Conservation (phyloP, 1,140 invertebrate genomes). For the Zaprionus vittiger region DNA sequence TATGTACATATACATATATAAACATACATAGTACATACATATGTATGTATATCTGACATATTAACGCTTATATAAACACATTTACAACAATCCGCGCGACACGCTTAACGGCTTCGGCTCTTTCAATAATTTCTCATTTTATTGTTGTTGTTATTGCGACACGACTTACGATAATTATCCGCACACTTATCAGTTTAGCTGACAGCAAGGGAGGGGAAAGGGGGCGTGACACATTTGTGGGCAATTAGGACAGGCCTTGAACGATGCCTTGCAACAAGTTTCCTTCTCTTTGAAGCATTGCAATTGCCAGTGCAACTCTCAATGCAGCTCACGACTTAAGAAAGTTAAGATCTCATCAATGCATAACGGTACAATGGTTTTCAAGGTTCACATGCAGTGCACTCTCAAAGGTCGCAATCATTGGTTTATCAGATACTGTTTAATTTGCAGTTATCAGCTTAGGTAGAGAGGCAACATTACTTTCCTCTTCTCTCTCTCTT, state of each 20-base stretch:
- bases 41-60: not conserved
- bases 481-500: too few species aligned
- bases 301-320: constrained; percentile 11
- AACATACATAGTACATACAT: not conserved
- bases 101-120: constrained; percentile 17
- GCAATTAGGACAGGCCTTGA: constrained; percentile 53
- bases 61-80: constrained; percentile 27
- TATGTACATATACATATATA: constrained; percentile 29
- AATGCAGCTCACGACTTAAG: not conserved
- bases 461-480: not conserved
- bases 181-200: constrained; percentile 31
- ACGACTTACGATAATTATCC: constrained; percentile 33
- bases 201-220: constrained; percentile 6
- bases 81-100: constrained; percentile 19
- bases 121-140: constrained; percentile 35
- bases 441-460: constrained; percentile 38
- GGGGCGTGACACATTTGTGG: constrained; percentile 49
- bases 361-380: not conserved
- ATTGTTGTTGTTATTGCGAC: constrained; percentile 38
- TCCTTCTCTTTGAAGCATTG: constrained; percentile 33
- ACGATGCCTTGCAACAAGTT: not conserved
- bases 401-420: not conserved
- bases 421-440: constrained; percentile 10
- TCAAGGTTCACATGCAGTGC: constrained; percentile 2
- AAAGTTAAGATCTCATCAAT: constrained; percentile 3